These are phyloP conservation scores for Rhodinocichla rosea DNA, from an alignment of 2,113 vertebrate genomes.

Conservation along the genomic window DNA sequence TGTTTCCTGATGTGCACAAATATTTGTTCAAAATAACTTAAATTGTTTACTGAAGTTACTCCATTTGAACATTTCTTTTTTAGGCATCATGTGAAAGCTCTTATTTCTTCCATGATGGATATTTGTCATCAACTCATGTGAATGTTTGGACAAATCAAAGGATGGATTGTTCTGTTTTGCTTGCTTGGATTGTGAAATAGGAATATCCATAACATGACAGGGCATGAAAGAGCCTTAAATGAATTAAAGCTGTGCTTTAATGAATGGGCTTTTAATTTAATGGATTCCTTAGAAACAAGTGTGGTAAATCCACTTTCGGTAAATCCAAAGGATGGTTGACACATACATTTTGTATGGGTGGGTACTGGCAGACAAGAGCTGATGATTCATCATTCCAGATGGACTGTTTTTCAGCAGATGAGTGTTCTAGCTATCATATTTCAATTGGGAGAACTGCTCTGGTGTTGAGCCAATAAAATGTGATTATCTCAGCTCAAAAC, in stretches of 20 bases:
- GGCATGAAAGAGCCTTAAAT: slow-evolving; percentile 30
- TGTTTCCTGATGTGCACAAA: slow-evolving; percentile 18
- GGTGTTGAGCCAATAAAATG: background rate
- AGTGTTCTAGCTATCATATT: background rate
- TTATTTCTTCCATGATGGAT: slow-evolving; percentile 47
- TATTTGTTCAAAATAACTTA: slow-evolving; percentile 30
- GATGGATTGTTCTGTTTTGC: slow-evolving; percentile 55
- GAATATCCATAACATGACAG: slow-evolving; percentile 22
- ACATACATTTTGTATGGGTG: background rate
- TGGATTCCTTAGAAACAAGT: background rate
- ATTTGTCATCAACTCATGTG: slow-evolving; percentile 47
- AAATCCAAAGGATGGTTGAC: background rate
- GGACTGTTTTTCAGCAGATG: background rate
- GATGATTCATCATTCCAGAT: background rate
- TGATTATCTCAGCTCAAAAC: background rate
- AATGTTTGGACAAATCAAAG: slow-evolving; percentile 60
- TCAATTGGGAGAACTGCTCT: background rate
- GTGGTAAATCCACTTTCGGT: background rate
- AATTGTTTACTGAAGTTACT: slow-evolving; percentile 37
- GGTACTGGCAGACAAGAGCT: background rate
- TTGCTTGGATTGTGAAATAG: slow-evolving; percentile 54
- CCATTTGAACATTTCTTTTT: slow-evolving; percentile 49
- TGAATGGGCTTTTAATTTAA: slow-evolving; percentile 6
- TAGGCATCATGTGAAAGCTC: slow-evolving; percentile 12
- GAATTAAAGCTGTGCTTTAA: slow-evolving; percentile 36